Base-by-base conservation (phyloP, 2,113 vertebrate species). In the Loxodonta africana region DNA sequence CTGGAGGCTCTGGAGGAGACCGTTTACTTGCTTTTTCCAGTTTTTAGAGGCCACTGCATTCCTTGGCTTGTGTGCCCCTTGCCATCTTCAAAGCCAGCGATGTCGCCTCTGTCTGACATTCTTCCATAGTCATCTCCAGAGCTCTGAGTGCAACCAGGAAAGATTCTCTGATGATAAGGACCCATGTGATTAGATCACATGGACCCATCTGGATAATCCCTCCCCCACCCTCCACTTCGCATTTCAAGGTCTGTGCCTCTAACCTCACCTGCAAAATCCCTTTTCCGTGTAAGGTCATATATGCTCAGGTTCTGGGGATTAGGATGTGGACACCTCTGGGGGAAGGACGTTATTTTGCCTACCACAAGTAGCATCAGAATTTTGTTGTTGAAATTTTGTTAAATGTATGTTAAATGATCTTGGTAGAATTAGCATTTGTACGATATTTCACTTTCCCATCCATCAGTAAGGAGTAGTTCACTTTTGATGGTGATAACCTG, bases 91-190 rank as follows among this genome's bases (percentile, higher is more conserved):
- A 69, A 92, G 53, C 8, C 8, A 69, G 53, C 9, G 23, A 0
- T 48, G 25, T 20, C 60, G 3, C 60, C 17, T 83, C 11, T 87
- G 41, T 87, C 37, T 44, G 11, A 88, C 25, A 14, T 48, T 92
- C 86, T 91, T 76, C 69, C 62, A 17, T 28, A 15, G 44, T 48
- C 12, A 78, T 48, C 26, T 48, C 76, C 44, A 14, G 15, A 57
- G 15, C 9, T 67, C 6, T 69, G 91, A 83, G 51, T 18, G 78
- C 26, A 90, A 23, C 9, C 41, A 62, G 69, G 67, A 91, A 76
- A 91, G 69, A 76, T 12, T 48, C 23, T 95, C 37, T 20, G 69
- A 9, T 51, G 96, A 89, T 92, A 91, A 93, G 37, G 71, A 26
- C 9, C 46, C 41, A n/a, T 15, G 2, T 57, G 65, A 73, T 41